phyloP scores from a whole-genome alignment of 2,797 vertebrate genomes.

The Halcyon chelicuti region DNA sequence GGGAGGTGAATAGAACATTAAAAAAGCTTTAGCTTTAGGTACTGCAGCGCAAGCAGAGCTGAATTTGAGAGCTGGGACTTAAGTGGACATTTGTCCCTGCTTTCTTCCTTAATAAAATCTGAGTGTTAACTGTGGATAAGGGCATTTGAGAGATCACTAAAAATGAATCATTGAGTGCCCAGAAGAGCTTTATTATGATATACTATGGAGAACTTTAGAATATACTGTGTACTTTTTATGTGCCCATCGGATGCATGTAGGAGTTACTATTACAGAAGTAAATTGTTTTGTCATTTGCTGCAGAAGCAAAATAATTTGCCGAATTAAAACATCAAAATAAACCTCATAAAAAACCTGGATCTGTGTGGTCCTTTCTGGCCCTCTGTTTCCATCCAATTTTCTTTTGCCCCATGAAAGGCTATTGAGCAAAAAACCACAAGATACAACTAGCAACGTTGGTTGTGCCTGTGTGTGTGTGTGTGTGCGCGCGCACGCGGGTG shows the following conservation, averaged over 20 bases:
- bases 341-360: constrained; percentile 23
- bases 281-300: constrained; percentile 47
- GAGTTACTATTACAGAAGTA: constrained; percentile 36
- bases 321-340: constrained; percentile 56
- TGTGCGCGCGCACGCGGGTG: too few species aligned
- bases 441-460: neutral
- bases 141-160: constrained; percentile 82
- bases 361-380: constrained; percentile 22
- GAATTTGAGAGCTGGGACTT: constrained; percentile 83
- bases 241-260: constrained; percentile 28
- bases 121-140: constrained; percentile 82
- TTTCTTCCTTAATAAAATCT: constrained; percentile 83
- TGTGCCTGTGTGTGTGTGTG: neutral
- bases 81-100: constrained; percentile 83
- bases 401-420: neutral
- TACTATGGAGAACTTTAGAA: constrained; percentile 72
- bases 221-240: constrained; percentile 39
- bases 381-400: constrained; percentile 21
- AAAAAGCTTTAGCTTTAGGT: constrained; percentile 80
- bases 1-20: constrained; percentile 81
- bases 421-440: constrained; percentile 17
- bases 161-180: constrained; percentile 82
- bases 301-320: constrained; percentile 53
- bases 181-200: constrained; percentile 80
- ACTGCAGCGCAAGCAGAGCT: constrained; percentile 77